phyloP scores from a whole-genome alignment of 2,888 invertebrate species.

The Venusia cambrica region DNA sequence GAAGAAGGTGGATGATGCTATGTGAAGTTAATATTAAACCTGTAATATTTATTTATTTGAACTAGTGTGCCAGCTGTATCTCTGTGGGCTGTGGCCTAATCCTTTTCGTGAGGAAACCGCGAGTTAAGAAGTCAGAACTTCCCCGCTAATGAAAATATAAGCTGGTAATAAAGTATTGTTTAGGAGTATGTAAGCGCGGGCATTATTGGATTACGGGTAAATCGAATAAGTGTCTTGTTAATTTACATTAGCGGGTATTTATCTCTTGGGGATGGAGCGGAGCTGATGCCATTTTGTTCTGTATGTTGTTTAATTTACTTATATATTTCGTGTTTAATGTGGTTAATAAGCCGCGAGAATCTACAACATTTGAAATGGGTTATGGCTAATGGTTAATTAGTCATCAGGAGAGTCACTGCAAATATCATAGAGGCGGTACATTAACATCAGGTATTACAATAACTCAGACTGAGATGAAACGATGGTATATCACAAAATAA shows the following conservation, averaged over 20 bases:
- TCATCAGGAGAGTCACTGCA: too few species aligned
- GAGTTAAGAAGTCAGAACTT: constrained; percentile 30
- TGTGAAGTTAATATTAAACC: too few species aligned
- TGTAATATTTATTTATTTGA: too few species aligned
- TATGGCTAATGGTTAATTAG: too few species aligned
- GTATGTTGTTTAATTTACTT: constrained; percentile 1
- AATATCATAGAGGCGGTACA: too few species aligned
- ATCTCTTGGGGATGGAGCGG: constrained; percentile 20
- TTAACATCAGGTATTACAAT: too few species aligned
- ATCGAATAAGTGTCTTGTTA: constrained; percentile 38
- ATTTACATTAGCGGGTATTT: constrained; percentile 36
- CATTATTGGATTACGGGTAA: constrained; percentile 34
- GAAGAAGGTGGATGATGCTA: background rate
- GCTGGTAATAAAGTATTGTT: constrained; percentile 42
- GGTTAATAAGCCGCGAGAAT: too few species aligned
- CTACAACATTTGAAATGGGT: too few species aligned
- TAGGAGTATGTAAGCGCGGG: constrained; percentile 35
- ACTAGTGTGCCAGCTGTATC: constrained; percentile 9
- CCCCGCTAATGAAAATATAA: constrained; percentile 46
- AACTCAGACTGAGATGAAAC: too few species aligned
- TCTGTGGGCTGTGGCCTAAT: constrained; percentile 36
- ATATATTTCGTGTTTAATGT: background rate
- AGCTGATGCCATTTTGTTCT: constrained; percentile 2
- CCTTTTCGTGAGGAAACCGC: constrained; percentile 35
- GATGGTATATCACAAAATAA: too few species aligned